A percentile compares a stretch with the other conserved stretches of the same genome.
Conservation (phyloP, 2,888 invertebrate genomes). For the Drosophila glabriapex region DNA sequence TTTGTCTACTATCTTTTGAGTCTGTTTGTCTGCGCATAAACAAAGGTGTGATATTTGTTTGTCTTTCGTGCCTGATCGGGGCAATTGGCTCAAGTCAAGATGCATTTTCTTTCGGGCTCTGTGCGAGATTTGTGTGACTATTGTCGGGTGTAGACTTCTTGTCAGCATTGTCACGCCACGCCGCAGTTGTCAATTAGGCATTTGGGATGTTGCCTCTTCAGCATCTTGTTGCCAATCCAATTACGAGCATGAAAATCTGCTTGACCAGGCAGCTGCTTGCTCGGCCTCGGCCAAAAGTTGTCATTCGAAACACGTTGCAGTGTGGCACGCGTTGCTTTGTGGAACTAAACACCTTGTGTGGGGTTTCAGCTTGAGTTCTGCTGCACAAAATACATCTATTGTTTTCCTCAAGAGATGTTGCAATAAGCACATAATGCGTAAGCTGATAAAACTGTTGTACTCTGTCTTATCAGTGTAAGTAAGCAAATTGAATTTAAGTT, state of each 20-base stretch:
- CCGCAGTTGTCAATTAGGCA: slow-evolving; percentile 71
- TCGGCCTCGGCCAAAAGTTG: slow-evolving; percentile 18
- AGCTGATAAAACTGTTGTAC: slow-evolving; percentile 3
- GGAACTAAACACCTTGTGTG: slow-evolving; percentile 46
- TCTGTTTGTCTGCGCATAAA: slow-evolving; percentile 36
- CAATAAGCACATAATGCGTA: slow-evolving; percentile 46
- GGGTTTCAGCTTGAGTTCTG: slow-evolving; percentile 26
- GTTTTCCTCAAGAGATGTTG: slow-evolving; percentile 31
- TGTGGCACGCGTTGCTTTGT: slow-evolving; percentile 65
- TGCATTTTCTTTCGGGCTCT: slow-evolving; percentile 51
- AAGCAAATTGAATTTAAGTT: neutral
- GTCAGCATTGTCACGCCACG: slow-evolving; percentile 70
- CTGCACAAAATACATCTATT: slow-evolving; percentile 30
- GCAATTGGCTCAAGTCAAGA: slow-evolving; percentile 81
- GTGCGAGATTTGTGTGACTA: neutral
- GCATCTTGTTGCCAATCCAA: slow-evolving; percentile 58
- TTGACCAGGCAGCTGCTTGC: slow-evolving; percentile 61
- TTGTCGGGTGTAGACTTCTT: slow-evolving; percentile 65
- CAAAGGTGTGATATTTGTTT: slow-evolving; percentile 81
- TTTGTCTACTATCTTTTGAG: slow-evolving; percentile 32
- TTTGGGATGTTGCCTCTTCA: slow-evolving; percentile 28
- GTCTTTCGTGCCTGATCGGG: slow-evolving; percentile 73
- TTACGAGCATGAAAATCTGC: slow-evolving; percentile 53
- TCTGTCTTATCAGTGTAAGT: neutral
- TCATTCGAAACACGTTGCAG: slow-evolving; percentile 32